Conservation (phyloP, 2,797 vertebrate species). For the Diplodus sargus region DNA sequence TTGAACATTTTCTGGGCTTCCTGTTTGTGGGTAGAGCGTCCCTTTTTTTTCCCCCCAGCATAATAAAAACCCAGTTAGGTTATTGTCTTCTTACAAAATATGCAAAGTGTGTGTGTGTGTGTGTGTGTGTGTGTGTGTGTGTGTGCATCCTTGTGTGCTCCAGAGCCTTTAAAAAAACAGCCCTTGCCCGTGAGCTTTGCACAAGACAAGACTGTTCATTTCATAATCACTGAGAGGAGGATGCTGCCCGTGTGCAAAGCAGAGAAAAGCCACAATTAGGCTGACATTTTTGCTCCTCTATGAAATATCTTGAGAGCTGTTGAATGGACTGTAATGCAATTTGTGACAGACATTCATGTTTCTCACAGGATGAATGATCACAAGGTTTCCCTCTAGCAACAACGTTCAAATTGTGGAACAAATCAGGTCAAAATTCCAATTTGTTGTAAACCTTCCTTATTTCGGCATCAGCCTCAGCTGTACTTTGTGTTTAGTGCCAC, state of each 20-base stretch:
- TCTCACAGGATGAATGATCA: background rate
- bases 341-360: background rate
- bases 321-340: background rate
- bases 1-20: conserved; percentile 43
- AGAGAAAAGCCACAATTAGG: conserved; percentile 5
- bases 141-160: background rate
- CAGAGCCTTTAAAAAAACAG: conserved; percentile 32
- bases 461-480: background rate
- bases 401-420: background rate
- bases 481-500: background rate
- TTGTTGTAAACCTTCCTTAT: too few relatives aligned
- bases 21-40: conserved; percentile 38
- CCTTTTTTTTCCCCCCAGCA: conserved; percentile 38
- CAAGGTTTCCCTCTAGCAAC: background rate
- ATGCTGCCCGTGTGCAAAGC: conserved; percentile 1
- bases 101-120: conserved; percentile 31
- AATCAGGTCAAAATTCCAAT: too few relatives aligned
- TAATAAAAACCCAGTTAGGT: conserved; percentile 27
- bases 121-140: conserved; percentile 4
- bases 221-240: conserved; percentile 36
- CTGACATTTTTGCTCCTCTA: background rate
- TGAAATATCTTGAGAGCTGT: background rate
- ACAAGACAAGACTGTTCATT: conserved; percentile 52
- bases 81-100: conserved; percentile 39
- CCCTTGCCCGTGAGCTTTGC: conserved; percentile 26